Percentiles rank a stretch among this genome's conserved stretches.
phyloP scores from a whole-genome alignment of 1,140 invertebrate genomes.

The Plutomurus gul region DNA sequence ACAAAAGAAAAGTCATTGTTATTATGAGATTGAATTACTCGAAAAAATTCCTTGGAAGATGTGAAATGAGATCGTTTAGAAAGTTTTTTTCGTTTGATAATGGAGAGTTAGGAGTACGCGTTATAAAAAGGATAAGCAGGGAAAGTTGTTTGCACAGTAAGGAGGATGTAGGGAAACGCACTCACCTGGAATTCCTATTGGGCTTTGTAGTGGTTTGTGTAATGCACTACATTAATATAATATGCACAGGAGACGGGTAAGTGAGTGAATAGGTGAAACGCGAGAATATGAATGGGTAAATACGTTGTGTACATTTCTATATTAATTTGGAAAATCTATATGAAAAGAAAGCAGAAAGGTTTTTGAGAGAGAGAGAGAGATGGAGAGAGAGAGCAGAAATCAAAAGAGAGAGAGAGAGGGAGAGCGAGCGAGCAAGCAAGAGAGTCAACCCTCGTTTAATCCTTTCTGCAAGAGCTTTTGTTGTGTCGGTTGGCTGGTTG shows the following conservation, averaged over 20 bases:
- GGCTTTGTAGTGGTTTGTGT: conserved; percentile 21
- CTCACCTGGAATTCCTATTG: neutral
- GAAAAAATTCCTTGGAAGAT: neutral
- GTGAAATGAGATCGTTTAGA: neutral
- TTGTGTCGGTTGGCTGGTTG: conserved; percentile 16
- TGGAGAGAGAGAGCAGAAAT: neutral
- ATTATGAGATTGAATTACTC: neutral
- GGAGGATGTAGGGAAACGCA: neutral
- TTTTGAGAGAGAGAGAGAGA: conserved; percentile 2
- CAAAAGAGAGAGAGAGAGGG: conserved; percentile 3
- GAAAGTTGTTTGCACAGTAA: neutral
- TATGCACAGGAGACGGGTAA: neutral
- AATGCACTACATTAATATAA: too few relatives aligned
- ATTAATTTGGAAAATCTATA: conserved; percentile 23
- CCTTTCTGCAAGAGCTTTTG: conserved; percentile 16
- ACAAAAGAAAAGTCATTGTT: neutral
- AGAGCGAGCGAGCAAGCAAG: too few relatives aligned
- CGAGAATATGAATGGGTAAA: too few relatives aligned
- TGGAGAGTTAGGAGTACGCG: neutral
- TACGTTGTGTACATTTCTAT: too few relatives aligned
- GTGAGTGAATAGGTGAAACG: neutral
- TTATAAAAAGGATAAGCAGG: neutral
- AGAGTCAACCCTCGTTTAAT: conserved; percentile 20
- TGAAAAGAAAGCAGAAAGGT: conserved; percentile 26
- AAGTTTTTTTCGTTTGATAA: neutral